These are phyloP conservation scores for Aphaenogaster floridana DNA, from an alignment of 1,140 invertebrate genomes.

Conservation along the genomic window DNA sequence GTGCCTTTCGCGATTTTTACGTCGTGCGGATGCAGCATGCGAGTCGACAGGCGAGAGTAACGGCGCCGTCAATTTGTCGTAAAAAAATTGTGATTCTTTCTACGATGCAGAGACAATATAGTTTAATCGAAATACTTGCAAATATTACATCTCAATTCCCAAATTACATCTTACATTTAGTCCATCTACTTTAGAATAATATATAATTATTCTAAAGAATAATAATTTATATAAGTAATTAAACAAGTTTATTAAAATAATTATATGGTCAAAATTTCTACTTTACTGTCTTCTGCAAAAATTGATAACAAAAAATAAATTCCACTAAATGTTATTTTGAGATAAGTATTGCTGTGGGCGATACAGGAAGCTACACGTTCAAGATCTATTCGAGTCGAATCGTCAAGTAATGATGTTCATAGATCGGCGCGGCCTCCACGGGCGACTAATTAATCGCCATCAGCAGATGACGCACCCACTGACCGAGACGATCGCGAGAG, in stretches of 20 bases:
- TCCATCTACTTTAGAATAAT: neutral
- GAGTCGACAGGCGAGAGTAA: slow-evolving; percentile 7
- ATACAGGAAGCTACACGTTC: slow-evolving; percentile 27
- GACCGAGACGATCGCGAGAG: slow-evolving; percentile 65
- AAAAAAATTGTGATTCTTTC: slow-evolving; percentile 15
- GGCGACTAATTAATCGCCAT: slow-evolving; percentile 73
- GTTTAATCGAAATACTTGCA: neutral
- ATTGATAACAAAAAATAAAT: neutral
- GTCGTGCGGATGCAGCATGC: neutral
- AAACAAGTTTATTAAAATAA: neutral
- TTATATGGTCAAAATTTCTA: neutral
- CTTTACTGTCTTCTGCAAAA: neutral
- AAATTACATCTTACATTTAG: neutral
- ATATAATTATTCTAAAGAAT: too few species aligned
- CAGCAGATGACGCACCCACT: slow-evolving; percentile 68
- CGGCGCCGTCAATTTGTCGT: neutral
- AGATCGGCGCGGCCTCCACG: slow-evolving; percentile 40
- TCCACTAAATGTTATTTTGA: slow-evolving; percentile 1
- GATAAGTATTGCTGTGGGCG: neutral
- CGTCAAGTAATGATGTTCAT: slow-evolving; percentile 33
- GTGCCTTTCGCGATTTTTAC: slow-evolving; percentile 18
- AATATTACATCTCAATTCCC: neutral
- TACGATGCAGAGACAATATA: neutral
- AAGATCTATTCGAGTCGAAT: slow-evolving; percentile 45
- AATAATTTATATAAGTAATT: neutral